Evolutionary conservation across 1,140 invertebrate species (phyloP).

Genomic region (Cydia pomonella): DNA sequence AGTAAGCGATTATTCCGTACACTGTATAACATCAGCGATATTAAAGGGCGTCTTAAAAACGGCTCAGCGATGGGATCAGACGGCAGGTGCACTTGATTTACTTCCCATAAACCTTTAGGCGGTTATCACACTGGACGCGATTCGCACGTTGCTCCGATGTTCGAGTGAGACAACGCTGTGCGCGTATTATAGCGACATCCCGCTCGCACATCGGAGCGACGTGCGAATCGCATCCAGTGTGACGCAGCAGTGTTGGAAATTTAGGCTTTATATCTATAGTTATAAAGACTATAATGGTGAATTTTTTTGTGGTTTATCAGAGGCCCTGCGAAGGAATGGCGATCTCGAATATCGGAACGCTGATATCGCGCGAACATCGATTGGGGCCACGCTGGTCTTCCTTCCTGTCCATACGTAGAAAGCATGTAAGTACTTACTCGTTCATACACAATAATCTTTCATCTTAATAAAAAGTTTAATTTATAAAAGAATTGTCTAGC

Average conservation of each 20-base stretch:
- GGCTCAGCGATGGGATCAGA: constrained; percentile 31
- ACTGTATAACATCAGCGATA: constrained; percentile 13
- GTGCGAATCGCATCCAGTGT: too few relatives aligned
- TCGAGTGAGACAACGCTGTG: too few relatives aligned
- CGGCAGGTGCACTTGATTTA: constrained; percentile 58
- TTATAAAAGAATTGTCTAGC: too few relatives aligned
- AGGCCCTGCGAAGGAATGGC: constrained; percentile 10
- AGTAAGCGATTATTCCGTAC: constrained; percentile 2
- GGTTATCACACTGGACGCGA: too few relatives aligned
- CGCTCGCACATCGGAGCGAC: too few relatives aligned
- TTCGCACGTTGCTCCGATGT: too few relatives aligned
- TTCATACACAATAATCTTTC: too few relatives aligned
- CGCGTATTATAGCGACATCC: too few relatives aligned
- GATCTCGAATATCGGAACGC: constrained; percentile 24
- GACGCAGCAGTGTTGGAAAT: neutral
- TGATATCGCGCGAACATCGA: neutral
- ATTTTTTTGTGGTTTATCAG: neutral
- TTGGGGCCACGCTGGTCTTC: neutral
- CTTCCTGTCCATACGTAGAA: constrained; percentile 12
- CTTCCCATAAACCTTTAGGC: constrained; percentile 49
- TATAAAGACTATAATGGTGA: neutral
- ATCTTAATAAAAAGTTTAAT: too few relatives aligned
- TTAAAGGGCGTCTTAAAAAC: constrained; percentile 24
- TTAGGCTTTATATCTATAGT: neutral
- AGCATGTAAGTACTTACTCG: neutral